Conservation (phyloP, 1,140 invertebrate species). For the Samia ricini region DNA sequence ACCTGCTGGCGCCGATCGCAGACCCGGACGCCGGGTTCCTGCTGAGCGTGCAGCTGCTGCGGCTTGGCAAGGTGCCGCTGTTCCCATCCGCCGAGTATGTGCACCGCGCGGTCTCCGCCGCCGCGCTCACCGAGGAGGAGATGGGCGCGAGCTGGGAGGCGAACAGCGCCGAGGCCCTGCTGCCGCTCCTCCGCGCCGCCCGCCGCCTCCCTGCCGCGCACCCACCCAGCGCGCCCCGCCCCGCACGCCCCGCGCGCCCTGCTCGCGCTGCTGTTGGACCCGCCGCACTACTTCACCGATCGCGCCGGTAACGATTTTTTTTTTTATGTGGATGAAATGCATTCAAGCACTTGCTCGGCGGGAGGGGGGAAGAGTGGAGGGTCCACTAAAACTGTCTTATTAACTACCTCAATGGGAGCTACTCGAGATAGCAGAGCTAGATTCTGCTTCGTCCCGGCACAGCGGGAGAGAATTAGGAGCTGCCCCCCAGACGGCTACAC, state of each 20-base stretch:
- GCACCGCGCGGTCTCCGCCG: slow-evolving; percentile 8
- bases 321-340: too few relatives aligned
- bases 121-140: not conserved
- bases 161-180: slow-evolving; percentile 5
- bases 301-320: too few relatives aligned
- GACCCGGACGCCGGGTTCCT: slow-evolving; percentile 14
- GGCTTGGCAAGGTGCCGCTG: slow-evolving; percentile 29
- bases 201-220: slow-evolving; percentile 19
- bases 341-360: too few relatives aligned
- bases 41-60: slow-evolving; percentile 23
- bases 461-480: too few relatives aligned
- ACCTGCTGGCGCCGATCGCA: slow-evolving; percentile 38
- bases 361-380: too few relatives aligned
- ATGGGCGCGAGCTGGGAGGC: not conserved
- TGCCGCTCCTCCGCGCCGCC: slow-evolving; percentile 10
- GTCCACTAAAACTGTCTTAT: too few relatives aligned
- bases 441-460: too few relatives aligned
- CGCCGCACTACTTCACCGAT: slow-evolving; percentile 22
- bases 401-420: too few relatives aligned
- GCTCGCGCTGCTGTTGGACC: slow-evolving; percentile 13
- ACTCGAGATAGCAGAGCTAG: too few relatives aligned
- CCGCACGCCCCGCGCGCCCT: not conserved
- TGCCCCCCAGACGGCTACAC: too few relatives aligned
- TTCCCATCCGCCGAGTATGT: slow-evolving; percentile 14
- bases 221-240: slow-evolving; percentile 14